Evolutionary conservation across 2,888 invertebrate genomes (phyloP), one percentile per base, ranked within the genome.

Genomic region (Ichneumoninae sp.): DNA sequence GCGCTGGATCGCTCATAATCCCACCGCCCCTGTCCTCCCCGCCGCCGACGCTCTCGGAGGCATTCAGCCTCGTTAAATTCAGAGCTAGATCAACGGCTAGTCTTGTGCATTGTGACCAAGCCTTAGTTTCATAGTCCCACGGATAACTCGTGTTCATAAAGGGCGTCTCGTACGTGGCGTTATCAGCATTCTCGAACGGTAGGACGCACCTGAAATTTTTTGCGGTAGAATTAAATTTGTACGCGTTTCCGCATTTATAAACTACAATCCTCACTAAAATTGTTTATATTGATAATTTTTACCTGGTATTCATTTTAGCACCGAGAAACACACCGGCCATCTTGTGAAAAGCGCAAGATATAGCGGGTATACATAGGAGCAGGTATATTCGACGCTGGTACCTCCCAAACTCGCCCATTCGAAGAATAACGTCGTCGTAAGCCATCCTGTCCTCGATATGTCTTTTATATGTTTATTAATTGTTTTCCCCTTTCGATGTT

Each of bases 291-390:
- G 63, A 7, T 8, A 30, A 33, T 6, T 30, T 65, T 90, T 92
- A 95, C 96, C 96, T 95, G 91, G 95, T 95, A 82, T 95, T 93
- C 80, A 96, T 95, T 93, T 95, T 96, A 4, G 96, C 96, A 81
- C 96, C 95, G 7, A 97, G 94, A 91, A 97, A 97, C 0, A 96
- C 96, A 82, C 96, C 96, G 19, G 95, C 96, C 63, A 97, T 93
- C 92, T 97, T 97, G 92, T 97, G 96, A 88, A 97, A 96, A 69
- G 96, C 96, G 92, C 96, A 96, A 19, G 96, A 94, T 89, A 97
- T 96, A 7, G 96, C 96, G 26, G 97, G 96, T 69, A 97, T 94
- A 89, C 96, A 96, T 63, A 97, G 94, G 63, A 97, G 92, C 83
- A 96, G 94, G 90, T 96, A 96, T 85, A 96, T 96, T 85, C 96